Percentiles rank a stretch among this genome's conserved stretches.
These are phyloP conservation scores for Fulmarus glacialis DNA, from an alignment of 2,113 vertebrate genomes.

Conservation along the genomic window DNA sequence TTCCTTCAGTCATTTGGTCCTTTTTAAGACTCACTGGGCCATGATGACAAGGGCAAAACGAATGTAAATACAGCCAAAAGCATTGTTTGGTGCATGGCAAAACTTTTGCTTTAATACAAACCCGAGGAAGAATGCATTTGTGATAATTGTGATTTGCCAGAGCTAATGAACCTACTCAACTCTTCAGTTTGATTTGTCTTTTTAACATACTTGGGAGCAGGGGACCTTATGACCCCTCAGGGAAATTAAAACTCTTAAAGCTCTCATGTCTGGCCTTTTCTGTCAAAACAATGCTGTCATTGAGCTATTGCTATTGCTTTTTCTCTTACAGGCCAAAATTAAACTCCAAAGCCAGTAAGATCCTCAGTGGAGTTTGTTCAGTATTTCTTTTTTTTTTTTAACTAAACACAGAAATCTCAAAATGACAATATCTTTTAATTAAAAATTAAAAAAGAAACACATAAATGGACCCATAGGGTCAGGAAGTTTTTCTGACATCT, in stretches of 20 bases:
- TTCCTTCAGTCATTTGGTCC: not conserved
- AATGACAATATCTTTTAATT: slow-evolving; percentile 14
- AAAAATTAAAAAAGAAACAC: not conserved
- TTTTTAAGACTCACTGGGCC: not conserved
- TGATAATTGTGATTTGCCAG: not conserved
- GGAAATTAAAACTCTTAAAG: slow-evolving; percentile 58
- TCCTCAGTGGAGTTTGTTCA: not conserved
- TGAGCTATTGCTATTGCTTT: not conserved
- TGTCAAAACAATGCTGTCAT: slow-evolving; percentile 12
- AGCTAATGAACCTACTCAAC: slow-evolving; percentile 29
- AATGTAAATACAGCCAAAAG: not conserved
- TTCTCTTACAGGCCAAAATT: not conserved
- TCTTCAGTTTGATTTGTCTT: slow-evolving; percentile 35
- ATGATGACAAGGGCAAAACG: not conserved
- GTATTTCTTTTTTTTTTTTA: not conserved
- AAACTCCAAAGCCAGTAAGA: not conserved
- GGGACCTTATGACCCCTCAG: slow-evolving; percentile 26
- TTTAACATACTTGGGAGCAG: slow-evolving; percentile 27
- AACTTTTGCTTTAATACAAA: not conserved
- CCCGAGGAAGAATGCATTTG: not conserved
- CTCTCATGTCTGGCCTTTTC: not conserved
- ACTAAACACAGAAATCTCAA: slow-evolving; percentile 15
- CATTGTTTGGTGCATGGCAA: not conserved
- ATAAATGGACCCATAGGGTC: not conserved
- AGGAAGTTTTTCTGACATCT: not conserved